Percentiles rank a stretch among this genome's conserved stretches.
These are phyloP conservation scores for Eupithecia abbreviata DNA, from an alignment of 2,888 invertebrate genomes.

Conservation along the genomic window DNA sequence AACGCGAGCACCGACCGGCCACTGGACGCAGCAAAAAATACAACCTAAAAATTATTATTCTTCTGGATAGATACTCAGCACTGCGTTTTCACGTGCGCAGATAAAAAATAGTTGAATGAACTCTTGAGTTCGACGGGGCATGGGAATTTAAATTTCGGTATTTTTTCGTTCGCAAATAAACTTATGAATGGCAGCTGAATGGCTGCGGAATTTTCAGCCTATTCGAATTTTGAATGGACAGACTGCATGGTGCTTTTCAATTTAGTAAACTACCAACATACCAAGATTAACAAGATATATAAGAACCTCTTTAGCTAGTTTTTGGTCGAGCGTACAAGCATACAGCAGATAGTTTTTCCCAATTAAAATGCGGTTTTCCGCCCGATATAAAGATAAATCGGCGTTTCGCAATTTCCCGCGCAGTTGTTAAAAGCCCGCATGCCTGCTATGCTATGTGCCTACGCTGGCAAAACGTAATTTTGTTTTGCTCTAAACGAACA, in stretches of 20 bases:
- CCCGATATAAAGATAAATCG: conserved; percentile 32
- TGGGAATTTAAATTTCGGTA: conserved; percentile 54
- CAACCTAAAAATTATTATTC: conserved; percentile 74
- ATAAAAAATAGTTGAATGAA: conserved; percentile 45
- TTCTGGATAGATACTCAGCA: conserved; percentile 55
- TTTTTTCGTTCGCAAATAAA: conserved; percentile 48
- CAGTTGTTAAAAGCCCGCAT: conserved; percentile 30
- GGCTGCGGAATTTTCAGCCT: conserved; percentile 37
- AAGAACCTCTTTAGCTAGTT: conserved; percentile 11
- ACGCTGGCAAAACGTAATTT: conserved; percentile 36
- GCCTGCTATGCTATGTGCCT: conserved; percentile 22
- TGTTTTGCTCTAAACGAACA: conserved; percentile 53
- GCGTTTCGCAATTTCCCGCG: conserved; percentile 27
- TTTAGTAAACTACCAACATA: conserved; percentile 1
- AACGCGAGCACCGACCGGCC: conserved; percentile 73
- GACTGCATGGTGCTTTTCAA: conserved; percentile 10
- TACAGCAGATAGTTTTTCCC: conserved; percentile 14
- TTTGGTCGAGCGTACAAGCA: not conserved
- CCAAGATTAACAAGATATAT: not conserved
- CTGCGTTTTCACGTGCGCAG: conserved; percentile 45
- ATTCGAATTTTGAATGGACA: conserved; percentile 20
- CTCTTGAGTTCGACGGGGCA: conserved; percentile 44
- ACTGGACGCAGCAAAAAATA: conserved; percentile 76
- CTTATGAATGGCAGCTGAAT: conserved; percentile 37
- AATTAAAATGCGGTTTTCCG: conserved; percentile 22